Percentiles rank a stretch among this genome's conserved stretches.
Conservation (phyloP, 2,888 invertebrate genomes). For the Heliconius sara region DNA sequence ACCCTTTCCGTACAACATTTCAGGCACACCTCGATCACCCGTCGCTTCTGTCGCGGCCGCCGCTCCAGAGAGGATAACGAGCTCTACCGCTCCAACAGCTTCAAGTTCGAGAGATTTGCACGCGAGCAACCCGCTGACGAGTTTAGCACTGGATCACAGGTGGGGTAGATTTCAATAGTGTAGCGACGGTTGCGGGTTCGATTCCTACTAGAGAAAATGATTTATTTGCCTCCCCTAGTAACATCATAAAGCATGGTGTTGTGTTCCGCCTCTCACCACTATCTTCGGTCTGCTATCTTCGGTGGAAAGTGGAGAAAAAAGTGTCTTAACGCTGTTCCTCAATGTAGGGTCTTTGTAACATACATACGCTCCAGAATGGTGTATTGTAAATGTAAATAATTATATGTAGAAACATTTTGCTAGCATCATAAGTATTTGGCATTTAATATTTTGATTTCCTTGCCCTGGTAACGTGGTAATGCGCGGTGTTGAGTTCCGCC, state of each 20-base stretch:
- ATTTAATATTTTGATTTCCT: no score
- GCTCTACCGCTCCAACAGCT: conserved; percentile 93
- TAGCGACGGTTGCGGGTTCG: background rate
- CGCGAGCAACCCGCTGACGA: conserved; percentile 87
- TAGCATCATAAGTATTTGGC: no score
- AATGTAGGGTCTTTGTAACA: no score
- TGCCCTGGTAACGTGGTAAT: no score
- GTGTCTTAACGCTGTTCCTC: background rate
- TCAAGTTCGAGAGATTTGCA: conserved; percentile 93
- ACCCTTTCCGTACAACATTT: background rate
- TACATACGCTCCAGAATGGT: no score
- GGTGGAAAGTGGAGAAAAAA: background rate
- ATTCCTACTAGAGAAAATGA: no score
- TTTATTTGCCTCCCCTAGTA: background rate
- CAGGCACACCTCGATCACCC: conserved; percentile 84
- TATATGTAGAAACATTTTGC: no score
- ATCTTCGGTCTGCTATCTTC: background rate
- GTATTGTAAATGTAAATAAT: no score
- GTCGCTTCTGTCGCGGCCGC: conserved; percentile 89
- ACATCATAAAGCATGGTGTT: background rate
- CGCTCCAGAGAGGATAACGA: conserved; percentile 91
- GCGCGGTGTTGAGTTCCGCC: no score
- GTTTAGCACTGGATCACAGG: conserved; percentile 88
- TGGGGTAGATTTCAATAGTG: conserved; percentile 55
- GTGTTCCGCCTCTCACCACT: background rate